A percentile compares a stretch with the other conserved stretches of the same genome.
These are phyloP conservation scores for Drosophila nannoptera DNA, from an alignment of 1,140 invertebrate species.

Conservation along the genomic window DNA sequence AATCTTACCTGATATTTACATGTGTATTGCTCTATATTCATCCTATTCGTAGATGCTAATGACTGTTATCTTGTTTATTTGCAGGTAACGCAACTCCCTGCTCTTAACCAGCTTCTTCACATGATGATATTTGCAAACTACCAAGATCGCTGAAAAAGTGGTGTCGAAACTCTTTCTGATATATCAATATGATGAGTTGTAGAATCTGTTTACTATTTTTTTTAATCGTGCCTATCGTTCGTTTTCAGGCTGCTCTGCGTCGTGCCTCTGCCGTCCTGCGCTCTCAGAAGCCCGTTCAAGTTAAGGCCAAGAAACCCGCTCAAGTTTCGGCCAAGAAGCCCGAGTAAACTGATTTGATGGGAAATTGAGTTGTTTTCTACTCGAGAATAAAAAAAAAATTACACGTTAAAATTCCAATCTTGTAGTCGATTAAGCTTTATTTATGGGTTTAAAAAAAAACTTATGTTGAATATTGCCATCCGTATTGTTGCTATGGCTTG, in stretches of 20 bases:
- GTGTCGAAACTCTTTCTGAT: conserved; percentile 34
- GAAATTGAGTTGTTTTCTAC: conserved; percentile 68
- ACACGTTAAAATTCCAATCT: conserved; percentile 46
- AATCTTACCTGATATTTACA: conserved; percentile 51
- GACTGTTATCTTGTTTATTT: conserved; percentile 14
- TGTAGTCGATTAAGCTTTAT: conserved; percentile 11
- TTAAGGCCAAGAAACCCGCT: conserved; percentile 89
- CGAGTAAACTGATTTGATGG: conserved; percentile 58
- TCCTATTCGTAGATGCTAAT: conserved; percentile 10
- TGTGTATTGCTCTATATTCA: not conserved
- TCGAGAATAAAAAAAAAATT: conserved; percentile 69
- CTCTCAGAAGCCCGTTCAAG: conserved; percentile 90
- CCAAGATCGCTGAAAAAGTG: conserved; percentile 37
- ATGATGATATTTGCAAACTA: conserved; percentile 33
- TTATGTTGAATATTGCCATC: not conserved
- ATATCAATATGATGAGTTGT: not conserved
- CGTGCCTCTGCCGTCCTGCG: conserved; percentile 89
- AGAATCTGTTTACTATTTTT: not conserved
- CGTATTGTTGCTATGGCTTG: conserved; percentile 40
- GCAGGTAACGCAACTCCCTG: conserved; percentile 21
- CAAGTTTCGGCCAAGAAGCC: conserved; percentile 84
- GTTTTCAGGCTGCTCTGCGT: conserved; percentile 63
- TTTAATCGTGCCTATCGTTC: not conserved
- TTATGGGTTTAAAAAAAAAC: conserved; percentile 25
- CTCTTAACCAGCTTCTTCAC: not conserved